These are phyloP conservation scores for Petrocephalus schoutedeni DNA, from an alignment of 2,797 vertebrate genomes.

Conservation along the genomic window DNA sequence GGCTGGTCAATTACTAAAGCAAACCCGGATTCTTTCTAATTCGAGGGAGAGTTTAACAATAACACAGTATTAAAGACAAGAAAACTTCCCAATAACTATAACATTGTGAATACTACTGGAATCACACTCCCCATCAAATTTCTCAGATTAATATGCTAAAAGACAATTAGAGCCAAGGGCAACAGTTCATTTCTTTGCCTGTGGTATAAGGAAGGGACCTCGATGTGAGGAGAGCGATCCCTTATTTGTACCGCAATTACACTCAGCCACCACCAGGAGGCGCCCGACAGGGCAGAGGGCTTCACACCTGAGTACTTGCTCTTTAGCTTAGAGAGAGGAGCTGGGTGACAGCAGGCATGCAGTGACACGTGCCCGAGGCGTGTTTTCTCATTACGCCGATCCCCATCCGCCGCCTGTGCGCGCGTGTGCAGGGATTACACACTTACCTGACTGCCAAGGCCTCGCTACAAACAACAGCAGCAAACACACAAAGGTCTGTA, in stretches of 20 bases:
- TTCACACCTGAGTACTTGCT: neutral
- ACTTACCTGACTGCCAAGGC: neutral
- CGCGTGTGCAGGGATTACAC: neutral
- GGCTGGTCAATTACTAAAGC: neutral
- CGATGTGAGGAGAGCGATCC: neutral
- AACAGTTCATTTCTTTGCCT: neutral
- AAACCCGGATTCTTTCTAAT: neutral
- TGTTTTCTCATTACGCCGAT: neutral
- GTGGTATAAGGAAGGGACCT: neutral
- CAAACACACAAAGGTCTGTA: neutral
- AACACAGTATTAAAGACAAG: neutral
- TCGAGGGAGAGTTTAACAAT: slow-evolving; percentile 30
- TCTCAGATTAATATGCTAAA: neutral
- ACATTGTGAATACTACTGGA: neutral
- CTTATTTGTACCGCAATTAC: neutral
- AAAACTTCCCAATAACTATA: neutral
- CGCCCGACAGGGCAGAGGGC: neutral
- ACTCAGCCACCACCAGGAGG: neutral
- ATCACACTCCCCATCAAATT: neutral
- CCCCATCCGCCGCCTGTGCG: neutral
- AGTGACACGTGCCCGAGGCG: neutral
- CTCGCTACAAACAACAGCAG: neutral
- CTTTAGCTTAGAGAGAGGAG: neutral
- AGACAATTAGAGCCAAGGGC: neutral
- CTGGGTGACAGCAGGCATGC: neutral